Evolutionary conservation across 2,113 vertebrate genomes (phyloP), one percentile per base, ranked within the genome.

Genomic region (Vulpes lagopus): DNA sequence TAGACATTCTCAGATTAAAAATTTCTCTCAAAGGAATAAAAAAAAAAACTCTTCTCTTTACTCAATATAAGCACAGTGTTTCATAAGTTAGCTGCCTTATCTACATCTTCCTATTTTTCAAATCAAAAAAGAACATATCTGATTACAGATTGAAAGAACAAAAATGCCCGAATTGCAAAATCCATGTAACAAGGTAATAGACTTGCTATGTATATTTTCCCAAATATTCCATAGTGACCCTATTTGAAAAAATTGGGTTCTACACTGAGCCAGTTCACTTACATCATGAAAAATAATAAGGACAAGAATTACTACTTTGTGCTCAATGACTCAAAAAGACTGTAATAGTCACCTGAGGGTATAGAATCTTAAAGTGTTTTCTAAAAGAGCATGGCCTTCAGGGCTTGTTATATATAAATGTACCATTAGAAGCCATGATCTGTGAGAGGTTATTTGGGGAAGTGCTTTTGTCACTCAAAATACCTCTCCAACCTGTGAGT

Each of bases 1-100:
- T 80, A 83, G 80, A 53, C 57, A 94, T 71, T 74, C 2, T 62
- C 73, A 79, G 55, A 3, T 81, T 32, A 84, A 91, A 84, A 87
- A 76, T 43, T 94, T 92, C 19, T 79, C 55, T 65, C 8, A 67
- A 83, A 89, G 32, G 4, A 80, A 78, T 49, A 78, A 12, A 60
- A 91, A 84, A 84, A 35, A 84, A 84, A 83, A 11, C 2, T 43
- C 49, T 87, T 86, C 82, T 27, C 8, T 64, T 92, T 74, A 30
- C 22, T 81, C 91, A 51, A 82, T 65, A 14, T 64, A 27, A 43
- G 1, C 10, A 53, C 3, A 30, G 19, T 94, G 1, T 94, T 94
- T 84, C 71, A 92, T 59, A 96, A 94, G 49, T 67, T 49, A 91
- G 12, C 20, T 91, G 35, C 23, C 27, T 95, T 88, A 88, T 84